A percentile compares a stretch with the other conserved stretches of the same genome.
phyloP scores from a whole-genome alignment of 1,140 invertebrate genomes.

The Zaprionus taronus region DNA sequence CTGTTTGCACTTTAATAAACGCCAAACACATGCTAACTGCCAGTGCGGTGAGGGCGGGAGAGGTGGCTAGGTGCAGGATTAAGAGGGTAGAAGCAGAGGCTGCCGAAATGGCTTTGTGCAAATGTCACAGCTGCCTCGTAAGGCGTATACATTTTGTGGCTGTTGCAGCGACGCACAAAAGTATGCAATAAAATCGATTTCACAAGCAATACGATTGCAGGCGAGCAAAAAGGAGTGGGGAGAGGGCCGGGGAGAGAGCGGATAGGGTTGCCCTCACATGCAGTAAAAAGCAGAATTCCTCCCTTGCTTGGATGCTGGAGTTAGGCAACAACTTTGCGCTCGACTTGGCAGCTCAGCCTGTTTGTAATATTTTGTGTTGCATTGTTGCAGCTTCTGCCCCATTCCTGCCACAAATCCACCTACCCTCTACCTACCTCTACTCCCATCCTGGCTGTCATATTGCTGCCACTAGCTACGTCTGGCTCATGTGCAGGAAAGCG shows the following conservation, averaged over 20 bases:
- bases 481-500: constrained; percentile 53
- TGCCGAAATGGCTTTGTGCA: constrained; percentile 38
- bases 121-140: constrained; percentile 68
- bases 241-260: not conserved
- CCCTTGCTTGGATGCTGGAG: constrained; percentile 13
- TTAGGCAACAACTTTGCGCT: constrained; percentile 54
- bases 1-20: constrained; percentile 70
- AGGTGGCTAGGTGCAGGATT: not conserved
- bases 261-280: constrained; percentile 45
- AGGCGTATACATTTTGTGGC: constrained; percentile 75
- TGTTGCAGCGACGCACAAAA: constrained; percentile 64
- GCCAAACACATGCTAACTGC: constrained; percentile 67
- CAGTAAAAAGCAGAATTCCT: constrained; percentile 36
- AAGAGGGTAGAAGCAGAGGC: not conserved
- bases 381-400: constrained; percentile 45
- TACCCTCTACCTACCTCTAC: not conserved
- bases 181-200: constrained; percentile 80
- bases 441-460: constrained; percentile 31
- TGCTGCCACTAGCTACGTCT: constrained; percentile 38
- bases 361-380: constrained; percentile 71
- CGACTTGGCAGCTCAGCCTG: constrained; percentile 58
- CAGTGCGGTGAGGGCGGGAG: not conserved
- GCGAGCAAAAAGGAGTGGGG: not conserved
- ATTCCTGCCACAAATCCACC: not conserved
- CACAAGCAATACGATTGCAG: constrained; percentile 15